These are phyloP conservation scores for Bos javanicus DNA, from an alignment of 2,113 vertebrate species.

Conservation along the genomic window DNA sequence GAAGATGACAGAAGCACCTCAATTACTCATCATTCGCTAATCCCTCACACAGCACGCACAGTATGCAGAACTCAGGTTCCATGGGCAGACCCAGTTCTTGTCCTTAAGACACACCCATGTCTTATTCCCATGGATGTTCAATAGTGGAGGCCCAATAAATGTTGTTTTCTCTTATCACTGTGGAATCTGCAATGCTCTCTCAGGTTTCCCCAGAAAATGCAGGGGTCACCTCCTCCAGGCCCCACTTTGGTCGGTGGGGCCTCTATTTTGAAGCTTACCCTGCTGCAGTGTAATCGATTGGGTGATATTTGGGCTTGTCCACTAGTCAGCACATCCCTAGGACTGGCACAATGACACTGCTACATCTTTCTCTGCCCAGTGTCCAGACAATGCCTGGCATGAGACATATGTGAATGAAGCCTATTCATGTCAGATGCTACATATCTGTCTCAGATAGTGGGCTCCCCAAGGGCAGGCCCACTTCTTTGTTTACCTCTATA, in stretches of 20 bases:
- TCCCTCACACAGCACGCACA: background rate
- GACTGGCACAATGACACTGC: rapidly evolving
- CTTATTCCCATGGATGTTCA: background rate
- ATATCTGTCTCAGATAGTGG: background rate
- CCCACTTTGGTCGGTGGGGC: background rate
- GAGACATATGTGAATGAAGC: rapidly evolving
- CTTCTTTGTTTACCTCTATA: background rate
- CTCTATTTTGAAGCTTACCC: background rate
- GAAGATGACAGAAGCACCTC: background rate
- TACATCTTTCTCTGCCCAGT: background rate
- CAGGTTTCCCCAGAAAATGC: background rate
- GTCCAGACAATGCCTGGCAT: background rate
- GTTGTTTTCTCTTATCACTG: background rate
- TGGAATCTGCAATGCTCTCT: background rate
- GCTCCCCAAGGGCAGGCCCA: background rate
- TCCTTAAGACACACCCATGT: rapidly evolving
- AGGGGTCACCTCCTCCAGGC: background rate
- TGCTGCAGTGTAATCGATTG: rapidly evolving
- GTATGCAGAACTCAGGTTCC: background rate
- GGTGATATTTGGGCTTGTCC: background rate
- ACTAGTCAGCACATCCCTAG: background rate
- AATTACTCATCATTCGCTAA: background rate
- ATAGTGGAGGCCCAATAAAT: no score
- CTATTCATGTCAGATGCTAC: rapidly evolving
- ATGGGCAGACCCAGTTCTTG: rapidly evolving